These are phyloP conservation scores for Lerema accius DNA, from an alignment of 1,140 invertebrate species.

Conservation along the genomic window DNA sequence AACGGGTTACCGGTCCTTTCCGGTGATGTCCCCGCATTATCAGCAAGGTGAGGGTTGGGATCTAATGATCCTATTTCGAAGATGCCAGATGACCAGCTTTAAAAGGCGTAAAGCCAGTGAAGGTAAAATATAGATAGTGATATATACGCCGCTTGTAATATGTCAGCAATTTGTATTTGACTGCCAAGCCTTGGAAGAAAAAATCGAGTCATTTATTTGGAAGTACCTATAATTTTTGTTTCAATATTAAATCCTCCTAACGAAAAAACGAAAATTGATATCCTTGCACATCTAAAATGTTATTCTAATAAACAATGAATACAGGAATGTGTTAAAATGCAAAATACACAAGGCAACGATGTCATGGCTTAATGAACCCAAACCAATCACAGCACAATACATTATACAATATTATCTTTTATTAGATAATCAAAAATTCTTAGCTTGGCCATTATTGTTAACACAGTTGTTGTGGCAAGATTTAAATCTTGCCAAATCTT, in stretches of 20 bases:
- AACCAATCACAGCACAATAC: not conserved
- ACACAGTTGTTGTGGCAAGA: too few relatives aligned
- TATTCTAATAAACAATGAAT: too few relatives aligned
- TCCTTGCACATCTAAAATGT: too few relatives aligned
- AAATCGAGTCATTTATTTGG: too few relatives aligned
- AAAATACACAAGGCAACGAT: not conserved
- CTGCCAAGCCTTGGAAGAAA: too few relatives aligned
- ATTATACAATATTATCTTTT: not conserved
- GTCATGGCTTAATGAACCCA: not conserved
- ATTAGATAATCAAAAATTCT: not conserved
- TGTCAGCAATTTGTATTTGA: too few relatives aligned
- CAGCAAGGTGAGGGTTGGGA: slow-evolving; percentile 49
- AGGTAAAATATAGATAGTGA: not conserved
- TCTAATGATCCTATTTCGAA: slow-evolving; percentile 28
- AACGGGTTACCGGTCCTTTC: slow-evolving; percentile 74
- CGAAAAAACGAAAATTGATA: too few relatives aligned
- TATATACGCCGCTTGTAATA: too few relatives aligned
- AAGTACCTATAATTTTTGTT: too few relatives aligned
- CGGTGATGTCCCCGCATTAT: slow-evolving; percentile 60
- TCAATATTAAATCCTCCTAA: too few relatives aligned
- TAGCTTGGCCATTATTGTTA: not conserved
- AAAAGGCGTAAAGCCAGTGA: not conserved
- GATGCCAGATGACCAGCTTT: slow-evolving; percentile 8
- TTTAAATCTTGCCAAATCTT: not conserved
- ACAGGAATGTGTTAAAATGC: not conserved